phyloP scores from a whole-genome alignment of 2,888 invertebrate genomes.

The Thereva unica region DNA sequence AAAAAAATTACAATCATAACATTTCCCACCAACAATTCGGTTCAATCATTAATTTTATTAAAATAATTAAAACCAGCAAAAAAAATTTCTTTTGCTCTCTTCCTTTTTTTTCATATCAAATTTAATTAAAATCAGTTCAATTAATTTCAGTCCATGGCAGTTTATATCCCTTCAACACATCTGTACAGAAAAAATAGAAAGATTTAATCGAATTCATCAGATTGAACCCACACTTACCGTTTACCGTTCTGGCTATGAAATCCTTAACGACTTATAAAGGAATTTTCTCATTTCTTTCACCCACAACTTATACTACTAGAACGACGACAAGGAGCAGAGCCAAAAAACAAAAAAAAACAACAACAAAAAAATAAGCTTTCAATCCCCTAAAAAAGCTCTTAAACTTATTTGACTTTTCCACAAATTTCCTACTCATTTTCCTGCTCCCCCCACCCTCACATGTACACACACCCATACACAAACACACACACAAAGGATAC shows the following conservation, averaged over 20 bases:
- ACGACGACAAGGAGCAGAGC: neutral
- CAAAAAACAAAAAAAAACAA: constrained; percentile 2
- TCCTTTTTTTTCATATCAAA: no score
- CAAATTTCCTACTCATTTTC: constrained; percentile 29
- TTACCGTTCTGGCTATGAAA: constrained; percentile 8
- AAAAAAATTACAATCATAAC: no score
- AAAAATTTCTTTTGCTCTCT: no score
- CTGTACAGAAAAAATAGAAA: no score
- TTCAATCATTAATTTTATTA: no score
- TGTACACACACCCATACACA: neutral
- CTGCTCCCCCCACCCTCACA: neutral
- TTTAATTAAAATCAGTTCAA: no score
- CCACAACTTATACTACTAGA: neutral
- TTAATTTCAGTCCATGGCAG: no score
- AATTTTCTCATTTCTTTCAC: constrained; percentile 28
- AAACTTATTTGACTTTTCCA: constrained; percentile 29
- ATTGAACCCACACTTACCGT: constrained; percentile 14
- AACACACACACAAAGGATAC: no score
- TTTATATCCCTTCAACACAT: no score
- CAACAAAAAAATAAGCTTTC: constrained; percentile 19
- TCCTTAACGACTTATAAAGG: constrained; percentile 31
- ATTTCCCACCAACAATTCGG: no score
- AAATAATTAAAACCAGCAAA: no score
- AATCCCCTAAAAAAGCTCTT: constrained; percentile 23
- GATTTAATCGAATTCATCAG: constrained; percentile 12